These are phyloP conservation scores for Cyclopterus lumpus DNA, from an alignment of 2,797 vertebrate genomes.

Conservation along the genomic window DNA sequence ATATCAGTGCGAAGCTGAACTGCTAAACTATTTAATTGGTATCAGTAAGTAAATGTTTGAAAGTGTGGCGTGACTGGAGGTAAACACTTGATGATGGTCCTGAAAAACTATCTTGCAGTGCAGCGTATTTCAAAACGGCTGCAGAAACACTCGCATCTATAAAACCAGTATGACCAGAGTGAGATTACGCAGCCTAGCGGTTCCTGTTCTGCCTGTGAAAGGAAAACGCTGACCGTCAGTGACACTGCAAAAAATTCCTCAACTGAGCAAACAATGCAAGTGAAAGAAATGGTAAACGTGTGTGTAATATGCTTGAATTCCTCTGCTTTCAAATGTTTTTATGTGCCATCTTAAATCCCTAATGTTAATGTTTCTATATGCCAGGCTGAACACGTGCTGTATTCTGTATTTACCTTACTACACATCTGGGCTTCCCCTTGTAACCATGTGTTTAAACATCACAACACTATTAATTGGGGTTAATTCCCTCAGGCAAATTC, in stretches of 20 bases:
- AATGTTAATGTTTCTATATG: too few species aligned
- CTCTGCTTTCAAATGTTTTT: too few species aligned
- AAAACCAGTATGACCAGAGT: conserved; percentile 15
- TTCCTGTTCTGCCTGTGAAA: conserved; percentile 48
- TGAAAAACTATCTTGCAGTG: background rate
- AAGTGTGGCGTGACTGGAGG: background rate
- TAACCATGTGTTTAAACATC: too few species aligned
- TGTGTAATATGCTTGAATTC: too few species aligned
- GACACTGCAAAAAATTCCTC: conserved; percentile 69
- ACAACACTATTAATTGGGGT: too few species aligned
- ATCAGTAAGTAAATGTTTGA: background rate
- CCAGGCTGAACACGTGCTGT: too few species aligned
- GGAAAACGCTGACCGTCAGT: conserved; percentile 77
- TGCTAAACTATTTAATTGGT: background rate
- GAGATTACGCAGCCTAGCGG: conserved; percentile 15
- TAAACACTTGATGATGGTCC: background rate
- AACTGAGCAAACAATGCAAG: conserved; percentile 28
- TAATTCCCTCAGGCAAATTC: too few species aligned
- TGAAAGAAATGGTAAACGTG: too few species aligned
- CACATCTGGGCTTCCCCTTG: too few species aligned
- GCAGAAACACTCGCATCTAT: background rate
- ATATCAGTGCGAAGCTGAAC: background rate
- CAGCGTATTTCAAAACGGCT: background rate
- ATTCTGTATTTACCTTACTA: too few species aligned
- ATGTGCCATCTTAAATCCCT: too few species aligned